phyloP scores from a whole-genome alignment of 2,113 vertebrate species.

The Oriolus oriolus region DNA sequence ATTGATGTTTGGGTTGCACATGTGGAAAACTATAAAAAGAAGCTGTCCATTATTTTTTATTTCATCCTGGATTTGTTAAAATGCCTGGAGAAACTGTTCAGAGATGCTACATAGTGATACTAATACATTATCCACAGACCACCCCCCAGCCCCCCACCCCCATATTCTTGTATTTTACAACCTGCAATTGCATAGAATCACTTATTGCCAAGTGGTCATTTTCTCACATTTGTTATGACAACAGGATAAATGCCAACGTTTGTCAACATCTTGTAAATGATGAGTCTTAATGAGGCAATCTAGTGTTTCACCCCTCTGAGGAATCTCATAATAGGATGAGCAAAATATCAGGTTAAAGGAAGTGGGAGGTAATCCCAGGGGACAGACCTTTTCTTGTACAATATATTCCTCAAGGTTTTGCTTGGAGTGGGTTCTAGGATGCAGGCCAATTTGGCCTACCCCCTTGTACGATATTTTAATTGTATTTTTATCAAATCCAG shows the following conservation, averaged over 20 bases:
- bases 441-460: constrained; percentile 71
- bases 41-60: background rate
- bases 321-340: constrained; percentile 75
- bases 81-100: background rate
- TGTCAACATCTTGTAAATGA: constrained; percentile 83
- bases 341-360: constrained; percentile 76
- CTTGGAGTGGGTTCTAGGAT: constrained; percentile 74
- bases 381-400: constrained; percentile 62
- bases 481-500: constrained; percentile 75
- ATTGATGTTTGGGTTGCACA: background rate
- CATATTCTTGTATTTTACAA: constrained; percentile 28
- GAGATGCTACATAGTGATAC: background rate
- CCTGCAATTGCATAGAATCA: constrained; percentile 47
- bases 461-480: constrained; percentile 70
- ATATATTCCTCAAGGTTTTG: constrained; percentile 73
- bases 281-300: constrained; percentile 81
- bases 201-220: constrained; percentile 79
- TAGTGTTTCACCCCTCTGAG: constrained; percentile 75
- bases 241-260: constrained; percentile 80
- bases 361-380: constrained; percentile 68
- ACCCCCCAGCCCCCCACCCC: background rate
- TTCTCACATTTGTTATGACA: constrained; percentile 81
- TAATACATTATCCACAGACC: background rate
- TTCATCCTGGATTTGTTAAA: constrained; percentile 14
- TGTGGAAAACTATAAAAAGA: background rate